Base-by-base conservation (phyloP, 2,888 invertebrate species). In the Helobdella robusta region DNA sequence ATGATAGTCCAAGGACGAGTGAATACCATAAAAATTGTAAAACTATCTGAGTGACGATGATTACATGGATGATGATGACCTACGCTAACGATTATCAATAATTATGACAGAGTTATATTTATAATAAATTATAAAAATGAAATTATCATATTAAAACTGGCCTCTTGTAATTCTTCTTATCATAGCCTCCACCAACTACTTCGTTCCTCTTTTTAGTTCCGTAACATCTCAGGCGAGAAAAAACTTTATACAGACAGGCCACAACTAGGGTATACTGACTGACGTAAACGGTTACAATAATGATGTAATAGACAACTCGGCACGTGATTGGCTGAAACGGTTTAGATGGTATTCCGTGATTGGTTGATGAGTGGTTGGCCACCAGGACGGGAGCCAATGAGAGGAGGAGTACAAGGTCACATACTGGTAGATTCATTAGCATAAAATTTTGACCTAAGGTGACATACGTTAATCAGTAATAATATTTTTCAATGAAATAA, bases 241-340 rank as follows among this genome's bases (percentile, higher is more conserved):
- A 30, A 50, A 70, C 68, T n/a, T 69, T 50, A 67, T 70, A 71
- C 25, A 71, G 63, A 46, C 70, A 71, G 30, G 67, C 52, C 15
- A 70, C 70, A 48, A 71, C 71, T 25, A 71, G 64, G 23, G 68
- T 70, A 69, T 71, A 71, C 48, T 70, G 67, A 28, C 65, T 40
- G 35, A 71, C 71, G 63, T 71, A 70, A 20, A 70, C 67, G n/a
- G 66, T 68, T 35, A 71, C 71, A 56, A 70, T 70, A 52, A 70
- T 68, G 50, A 70, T 54, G 66, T 71, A 71, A 48, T 71, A 70
- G 28, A 69, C 68, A 44, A 68, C 52, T 23, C 68, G 65, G 59
- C 69, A 69, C 30, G 34, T 59, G 35, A 32, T 59, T 15, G 59
- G 36, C 34, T 35, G 36, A 23, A 59, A 35, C 20, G 20, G 23